Conservation (phyloP, 2,113 vertebrate species). For the Perognathus longimembris region DNA sequence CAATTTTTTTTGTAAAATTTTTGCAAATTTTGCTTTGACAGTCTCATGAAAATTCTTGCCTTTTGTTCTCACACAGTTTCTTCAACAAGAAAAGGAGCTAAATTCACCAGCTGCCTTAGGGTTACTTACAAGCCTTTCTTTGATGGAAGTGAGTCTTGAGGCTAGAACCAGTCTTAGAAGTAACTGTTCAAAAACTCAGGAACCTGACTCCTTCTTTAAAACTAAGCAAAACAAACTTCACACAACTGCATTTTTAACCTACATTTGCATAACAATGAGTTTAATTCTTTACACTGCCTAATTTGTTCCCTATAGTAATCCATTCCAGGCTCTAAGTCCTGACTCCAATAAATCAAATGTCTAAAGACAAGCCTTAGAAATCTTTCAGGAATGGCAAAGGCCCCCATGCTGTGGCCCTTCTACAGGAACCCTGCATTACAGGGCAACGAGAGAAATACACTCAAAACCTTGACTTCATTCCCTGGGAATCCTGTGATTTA, state of each 20-base stretch:
- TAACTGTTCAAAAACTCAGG: not conserved
- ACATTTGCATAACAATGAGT: slow-evolving; percentile 29
- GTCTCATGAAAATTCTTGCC: not conserved
- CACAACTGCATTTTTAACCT: slow-evolving; percentile 4
- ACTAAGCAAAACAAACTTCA: slow-evolving; percentile 19
- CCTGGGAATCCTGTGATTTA: not conserved
- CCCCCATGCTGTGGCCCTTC: not conserved
- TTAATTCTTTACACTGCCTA: slow-evolving; percentile 23
- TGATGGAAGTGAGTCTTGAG: not conserved
- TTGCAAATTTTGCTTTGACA: not conserved
- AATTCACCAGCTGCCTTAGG: not conserved
- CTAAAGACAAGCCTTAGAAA: slow-evolving; percentile 21
- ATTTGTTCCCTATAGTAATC: slow-evolving; percentile 52
- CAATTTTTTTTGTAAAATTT: not conserved
- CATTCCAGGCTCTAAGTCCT: not conserved
- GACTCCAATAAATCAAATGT: not conserved
- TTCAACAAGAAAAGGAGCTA: not conserved
- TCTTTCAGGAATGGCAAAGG: not conserved
- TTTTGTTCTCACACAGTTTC: not conserved
- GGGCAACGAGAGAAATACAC: not conserved
- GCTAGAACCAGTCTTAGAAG: not conserved
- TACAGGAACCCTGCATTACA: not conserved
- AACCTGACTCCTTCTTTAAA: not conserved
- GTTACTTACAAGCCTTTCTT: slow-evolving; percentile 16
- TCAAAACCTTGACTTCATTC: not conserved